Conservation (phyloP, 2,113 vertebrate genomes). For the Burhinus oedicnemus region DNA sequence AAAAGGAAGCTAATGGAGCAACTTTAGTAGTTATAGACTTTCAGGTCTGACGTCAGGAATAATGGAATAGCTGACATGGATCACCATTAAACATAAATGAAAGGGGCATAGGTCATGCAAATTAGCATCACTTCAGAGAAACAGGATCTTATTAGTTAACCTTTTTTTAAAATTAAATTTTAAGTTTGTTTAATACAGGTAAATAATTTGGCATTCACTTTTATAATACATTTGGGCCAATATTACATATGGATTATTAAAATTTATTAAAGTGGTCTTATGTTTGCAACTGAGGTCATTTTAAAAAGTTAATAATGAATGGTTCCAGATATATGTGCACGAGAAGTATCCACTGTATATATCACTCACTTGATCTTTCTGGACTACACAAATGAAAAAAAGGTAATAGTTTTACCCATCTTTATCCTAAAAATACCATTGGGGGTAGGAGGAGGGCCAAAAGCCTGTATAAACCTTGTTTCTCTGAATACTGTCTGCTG, state of each 20-base stretch:
- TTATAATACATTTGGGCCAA: not conserved
- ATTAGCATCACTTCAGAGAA: not conserved
- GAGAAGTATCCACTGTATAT: not conserved
- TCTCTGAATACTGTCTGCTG: not conserved
- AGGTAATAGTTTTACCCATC: not conserved
- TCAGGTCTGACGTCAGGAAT: not conserved
- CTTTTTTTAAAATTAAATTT: not conserved
- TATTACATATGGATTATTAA: not conserved
- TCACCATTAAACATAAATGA: not conserved
- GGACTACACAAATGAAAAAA: not conserved
- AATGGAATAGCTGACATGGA: not conserved
- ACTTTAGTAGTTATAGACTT: not conserved
- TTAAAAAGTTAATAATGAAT: not conserved
- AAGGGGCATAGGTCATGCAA: not conserved
- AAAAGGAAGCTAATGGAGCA: not conserved
- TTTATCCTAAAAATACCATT: not conserved
- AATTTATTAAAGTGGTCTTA: not conserved
- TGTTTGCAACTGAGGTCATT: not conserved
- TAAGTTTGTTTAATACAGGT: not conserved
- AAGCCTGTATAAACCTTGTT: not conserved
- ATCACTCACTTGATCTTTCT: not conserved
- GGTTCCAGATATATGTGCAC: not conserved
- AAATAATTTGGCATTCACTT: not conserved
- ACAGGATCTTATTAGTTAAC: not conserved
- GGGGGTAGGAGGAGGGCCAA: not conserved